These are phyloP conservation scores for Myodes glareolus DNA, from an alignment of 2,113 vertebrate genomes.

Conservation along the genomic window DNA sequence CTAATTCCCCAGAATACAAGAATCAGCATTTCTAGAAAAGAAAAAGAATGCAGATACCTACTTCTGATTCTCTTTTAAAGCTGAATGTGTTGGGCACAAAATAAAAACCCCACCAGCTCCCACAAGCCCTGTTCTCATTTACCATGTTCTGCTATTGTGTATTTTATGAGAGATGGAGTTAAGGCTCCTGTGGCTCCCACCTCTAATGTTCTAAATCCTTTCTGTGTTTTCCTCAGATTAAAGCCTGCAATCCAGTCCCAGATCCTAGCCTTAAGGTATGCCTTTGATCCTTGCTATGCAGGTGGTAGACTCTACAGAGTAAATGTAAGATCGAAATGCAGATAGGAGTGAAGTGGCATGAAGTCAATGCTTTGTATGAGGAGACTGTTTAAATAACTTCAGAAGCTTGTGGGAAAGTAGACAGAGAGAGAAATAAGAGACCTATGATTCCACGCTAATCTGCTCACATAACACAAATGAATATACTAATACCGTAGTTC, in stretches of 20 bases:
- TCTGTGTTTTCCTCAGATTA: background rate
- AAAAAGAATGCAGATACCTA: constrained; percentile 36
- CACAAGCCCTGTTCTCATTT: constrained; percentile 3
- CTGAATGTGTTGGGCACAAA: background rate
- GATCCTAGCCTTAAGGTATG: constrained; percentile 38
- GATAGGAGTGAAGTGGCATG: background rate
- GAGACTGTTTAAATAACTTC: background rate
- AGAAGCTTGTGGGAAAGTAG: background rate
- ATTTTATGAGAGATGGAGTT: background rate
- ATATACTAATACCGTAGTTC: background rate
- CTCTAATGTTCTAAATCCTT: constrained; percentile 15
- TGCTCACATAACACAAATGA: background rate
- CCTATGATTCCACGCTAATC: background rate
- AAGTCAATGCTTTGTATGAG: background rate
- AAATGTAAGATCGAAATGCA: constrained; percentile 49
- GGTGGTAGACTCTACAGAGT: background rate
- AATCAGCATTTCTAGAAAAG: constrained; percentile 58
- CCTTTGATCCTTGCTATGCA: background rate
- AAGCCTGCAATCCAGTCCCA: constrained; percentile 38
- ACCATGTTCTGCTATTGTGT: background rate
- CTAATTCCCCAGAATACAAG: constrained; percentile 32
- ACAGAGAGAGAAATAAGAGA: background rate
- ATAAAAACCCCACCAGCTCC: background rate
- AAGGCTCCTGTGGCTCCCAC: background rate
- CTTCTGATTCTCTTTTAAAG: constrained; percentile 36